Conservation (phyloP, 2,888 invertebrate species). For the Drosophila robusta region DNA sequence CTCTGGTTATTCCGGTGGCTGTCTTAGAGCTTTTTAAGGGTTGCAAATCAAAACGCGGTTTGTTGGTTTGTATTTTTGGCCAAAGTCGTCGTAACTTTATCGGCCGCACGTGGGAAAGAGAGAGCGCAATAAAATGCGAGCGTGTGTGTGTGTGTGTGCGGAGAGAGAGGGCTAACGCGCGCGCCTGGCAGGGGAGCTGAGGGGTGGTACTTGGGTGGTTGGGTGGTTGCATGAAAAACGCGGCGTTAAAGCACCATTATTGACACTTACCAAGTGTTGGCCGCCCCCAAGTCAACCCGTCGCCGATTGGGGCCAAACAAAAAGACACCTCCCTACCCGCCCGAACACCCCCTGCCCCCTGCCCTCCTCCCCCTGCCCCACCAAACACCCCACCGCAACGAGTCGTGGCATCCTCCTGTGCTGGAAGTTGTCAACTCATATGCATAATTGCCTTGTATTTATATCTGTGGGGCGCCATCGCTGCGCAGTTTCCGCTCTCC, state of each 20-base stretch:
- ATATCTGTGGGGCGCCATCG: conserved; percentile 55
- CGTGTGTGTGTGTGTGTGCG: neutral
- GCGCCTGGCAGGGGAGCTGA: neutral
- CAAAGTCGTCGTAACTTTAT: conserved; percentile 77
- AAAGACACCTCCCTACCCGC: neutral
- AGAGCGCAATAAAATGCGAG: conserved; percentile 4
- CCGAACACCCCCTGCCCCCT: too few species aligned
- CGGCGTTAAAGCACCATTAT: conserved; percentile 74
- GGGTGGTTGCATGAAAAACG: conserved; percentile 21
- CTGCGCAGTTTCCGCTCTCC: conserved; percentile 63
- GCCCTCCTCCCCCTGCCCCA: too few species aligned
- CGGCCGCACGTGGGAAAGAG: conserved; percentile 22
- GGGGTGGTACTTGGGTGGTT: neutral
- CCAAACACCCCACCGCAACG: too few species aligned
- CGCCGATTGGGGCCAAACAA: conserved; percentile 1
- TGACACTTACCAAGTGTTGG: conserved; percentile 75
- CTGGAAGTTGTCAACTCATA: conserved; percentile 79
- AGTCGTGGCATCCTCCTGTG: neutral
- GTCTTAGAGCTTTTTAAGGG: conserved; percentile 75
- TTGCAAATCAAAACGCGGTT: conserved; percentile 81
- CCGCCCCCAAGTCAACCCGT: neutral
- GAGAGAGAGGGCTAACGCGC: conserved; percentile 9
- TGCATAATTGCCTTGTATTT: conserved; percentile 77
- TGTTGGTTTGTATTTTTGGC: conserved; percentile 81
- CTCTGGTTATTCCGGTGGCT: conserved; percentile 61